A percentile compares a stretch with the other conserved stretches of the same genome.
These are phyloP conservation scores for Myiozetetes cayanensis DNA, from an alignment of 2,113 vertebrate genomes.

Conservation along the genomic window DNA sequence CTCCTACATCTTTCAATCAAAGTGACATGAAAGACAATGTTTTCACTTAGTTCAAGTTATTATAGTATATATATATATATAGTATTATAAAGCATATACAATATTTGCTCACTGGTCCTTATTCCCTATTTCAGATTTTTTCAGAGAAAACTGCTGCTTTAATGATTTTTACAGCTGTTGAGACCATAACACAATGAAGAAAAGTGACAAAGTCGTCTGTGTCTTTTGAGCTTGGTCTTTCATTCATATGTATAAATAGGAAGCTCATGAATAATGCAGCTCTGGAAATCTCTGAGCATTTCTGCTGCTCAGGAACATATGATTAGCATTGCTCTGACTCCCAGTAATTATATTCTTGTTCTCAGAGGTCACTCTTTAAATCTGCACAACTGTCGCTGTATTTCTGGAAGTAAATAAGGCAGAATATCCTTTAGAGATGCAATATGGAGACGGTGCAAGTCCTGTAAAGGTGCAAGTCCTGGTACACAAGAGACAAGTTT, in stretches of 20 bases:
- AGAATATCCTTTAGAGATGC: background rate
- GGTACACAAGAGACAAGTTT: fast-evolving
- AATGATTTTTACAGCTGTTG: slow-evolving; percentile 55
- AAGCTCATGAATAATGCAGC: slow-evolving; percentile 65
- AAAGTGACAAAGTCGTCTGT: slow-evolving; percentile 17
- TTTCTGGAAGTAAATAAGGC: background rate
- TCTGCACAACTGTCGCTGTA: background rate
- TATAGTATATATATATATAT: no score
- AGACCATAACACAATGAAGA: background rate
- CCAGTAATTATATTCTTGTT: slow-evolving; percentile 23
- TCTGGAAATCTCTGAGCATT: slow-evolving; percentile 41
- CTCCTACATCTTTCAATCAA: background rate
- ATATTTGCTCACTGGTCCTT: background rate
- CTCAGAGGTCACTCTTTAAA: slow-evolving; percentile 53
- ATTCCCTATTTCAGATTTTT: background rate
- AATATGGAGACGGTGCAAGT: background rate
- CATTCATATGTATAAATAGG: slow-evolving; percentile 55
- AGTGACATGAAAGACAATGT: background rate
- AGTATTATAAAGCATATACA: background rate
- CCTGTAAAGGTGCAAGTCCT: fast-evolving
- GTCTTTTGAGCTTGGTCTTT: slow-evolving; percentile 24
- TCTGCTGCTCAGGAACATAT: slow-evolving; percentile 50
- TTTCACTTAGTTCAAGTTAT: background rate
- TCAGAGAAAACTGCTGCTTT: slow-evolving; percentile 3
- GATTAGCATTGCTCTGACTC: slow-evolving; percentile 48